Conservation (phyloP, 1,140 invertebrate species). For the Drosophila carrolli region DNA sequence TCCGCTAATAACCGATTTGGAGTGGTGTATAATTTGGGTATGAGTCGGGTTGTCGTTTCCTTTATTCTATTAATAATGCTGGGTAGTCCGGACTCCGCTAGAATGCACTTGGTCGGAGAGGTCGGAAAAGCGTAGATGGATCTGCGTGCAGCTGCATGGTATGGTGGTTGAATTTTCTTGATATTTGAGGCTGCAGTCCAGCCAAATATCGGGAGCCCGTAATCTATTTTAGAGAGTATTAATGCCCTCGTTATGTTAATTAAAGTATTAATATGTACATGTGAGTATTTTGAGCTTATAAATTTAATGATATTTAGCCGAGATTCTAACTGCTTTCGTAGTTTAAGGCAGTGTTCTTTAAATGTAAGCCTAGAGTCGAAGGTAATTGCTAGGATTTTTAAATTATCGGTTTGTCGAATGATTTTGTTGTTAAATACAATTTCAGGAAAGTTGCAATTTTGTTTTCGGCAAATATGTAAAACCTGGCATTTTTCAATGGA, state of each 20-base stretch:
- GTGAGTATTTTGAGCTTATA: neutral
- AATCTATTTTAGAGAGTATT: neutral
- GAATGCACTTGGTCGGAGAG: constrained; percentile 1
- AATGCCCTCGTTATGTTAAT: no score
- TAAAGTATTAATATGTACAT: constrained; percentile 3
- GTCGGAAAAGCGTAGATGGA: constrained; percentile 3
- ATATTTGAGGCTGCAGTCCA: neutral
- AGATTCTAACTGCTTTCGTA: neutral
- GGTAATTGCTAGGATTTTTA: constrained; percentile 7
- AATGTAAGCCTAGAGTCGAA: constrained; percentile 4
- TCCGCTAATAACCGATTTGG: constrained; percentile 1
- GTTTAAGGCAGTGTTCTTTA: neutral
- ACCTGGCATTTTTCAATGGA: constrained; percentile 7
- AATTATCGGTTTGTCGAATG: neutral
- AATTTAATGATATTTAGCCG: constrained; percentile 5
- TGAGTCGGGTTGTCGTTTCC: neutral
- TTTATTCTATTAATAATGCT: constrained; percentile 1
- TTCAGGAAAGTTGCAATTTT: neutral
- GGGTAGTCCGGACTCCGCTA: neutral
- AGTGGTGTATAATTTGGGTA: constrained; percentile 4
- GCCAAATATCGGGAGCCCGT: neutral
- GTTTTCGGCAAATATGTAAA: neutral
- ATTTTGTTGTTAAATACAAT: neutral
- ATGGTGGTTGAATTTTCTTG: constrained; percentile 1
- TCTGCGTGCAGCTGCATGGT: constrained; percentile 1